Conservation (phyloP, 2,888 invertebrate genomes). For the Ferrisia virgata region DNA sequence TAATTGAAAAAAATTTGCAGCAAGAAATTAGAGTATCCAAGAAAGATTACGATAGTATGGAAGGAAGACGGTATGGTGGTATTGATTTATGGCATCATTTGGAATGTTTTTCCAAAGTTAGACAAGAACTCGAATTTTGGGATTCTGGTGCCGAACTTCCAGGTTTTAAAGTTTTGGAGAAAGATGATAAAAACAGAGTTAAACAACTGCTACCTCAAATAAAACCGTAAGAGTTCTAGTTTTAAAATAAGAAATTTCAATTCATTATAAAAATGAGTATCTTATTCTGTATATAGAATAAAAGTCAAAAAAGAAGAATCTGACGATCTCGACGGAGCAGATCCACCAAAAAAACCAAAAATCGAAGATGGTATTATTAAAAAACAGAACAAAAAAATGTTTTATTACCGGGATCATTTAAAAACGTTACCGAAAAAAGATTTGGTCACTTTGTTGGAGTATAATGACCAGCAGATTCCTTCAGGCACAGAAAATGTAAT, state of each 20-base stretch:
- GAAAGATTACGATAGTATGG: constrained; percentile 77
- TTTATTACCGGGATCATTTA: constrained; percentile 64
- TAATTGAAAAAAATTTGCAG: no score
- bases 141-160: constrained; percentile 69
- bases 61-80: constrained; percentile 78
- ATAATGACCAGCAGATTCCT: constrained; percentile 70
- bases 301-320: constrained; percentile 34
- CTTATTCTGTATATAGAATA: neutral
- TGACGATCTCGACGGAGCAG: constrained; percentile 58
- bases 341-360: constrained; percentile 64
- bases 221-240: constrained; percentile 49
- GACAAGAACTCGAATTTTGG: constrained; percentile 70
- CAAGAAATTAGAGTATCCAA: constrained; percentile 74
- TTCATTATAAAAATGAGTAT: neutral
- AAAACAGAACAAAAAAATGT: constrained; percentile 71
- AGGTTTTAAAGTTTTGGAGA: constrained; percentile 68
- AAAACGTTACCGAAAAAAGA: constrained; percentile 62
- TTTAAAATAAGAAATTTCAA: neutral
- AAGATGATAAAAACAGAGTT: constrained; percentile 68
- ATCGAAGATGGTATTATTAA: constrained; percentile 61
- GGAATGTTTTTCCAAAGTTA: constrained; percentile 77
- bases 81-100: constrained; percentile 87
- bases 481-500: constrained; percentile 65
- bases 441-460: constrained; percentile 63
- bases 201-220: constrained; percentile 66